Evolutionary conservation across 2,888 invertebrate genomes (phyloP).

Genomic region (Dastarcus helophoroides): DNA sequence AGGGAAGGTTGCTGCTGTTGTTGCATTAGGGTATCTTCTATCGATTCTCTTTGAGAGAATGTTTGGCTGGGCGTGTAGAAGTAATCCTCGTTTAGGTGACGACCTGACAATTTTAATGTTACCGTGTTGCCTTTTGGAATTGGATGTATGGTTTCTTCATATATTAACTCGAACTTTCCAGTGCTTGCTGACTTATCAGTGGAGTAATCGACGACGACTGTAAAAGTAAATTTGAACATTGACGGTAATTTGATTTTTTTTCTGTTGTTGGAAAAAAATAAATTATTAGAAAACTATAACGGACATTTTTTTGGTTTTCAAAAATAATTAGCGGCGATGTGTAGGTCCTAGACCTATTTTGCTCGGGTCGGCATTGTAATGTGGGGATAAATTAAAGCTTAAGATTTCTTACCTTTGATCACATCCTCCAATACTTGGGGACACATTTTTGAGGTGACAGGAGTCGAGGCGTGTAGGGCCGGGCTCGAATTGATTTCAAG

Average conservation of each 20-base stretch:
- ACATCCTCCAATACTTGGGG: slow-evolving; percentile 71
- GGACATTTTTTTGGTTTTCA: too few relatives aligned
- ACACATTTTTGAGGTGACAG: slow-evolving; percentile 73
- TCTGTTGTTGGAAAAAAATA: not conserved
- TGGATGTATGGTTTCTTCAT: slow-evolving; percentile 16
- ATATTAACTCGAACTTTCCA: slow-evolving; percentile 45
- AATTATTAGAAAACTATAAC: not conserved
- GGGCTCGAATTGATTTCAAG: slow-evolving; percentile 90
- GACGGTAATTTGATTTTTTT: too few relatives aligned
- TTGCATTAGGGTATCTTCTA: slow-evolving; percentile 1
- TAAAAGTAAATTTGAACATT: slow-evolving; percentile 17
- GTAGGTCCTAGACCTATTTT: too few relatives aligned
- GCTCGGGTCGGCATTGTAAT: not conserved
- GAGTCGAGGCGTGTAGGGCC: slow-evolving; percentile 69
- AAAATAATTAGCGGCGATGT: too few relatives aligned
- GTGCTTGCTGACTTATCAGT: slow-evolving; percentile 38
- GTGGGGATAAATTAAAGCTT: not conserved
- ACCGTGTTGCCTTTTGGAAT: slow-evolving; percentile 2
- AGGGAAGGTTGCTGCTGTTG: slow-evolving; percentile 1
- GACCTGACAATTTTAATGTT: slow-evolving; percentile 6
- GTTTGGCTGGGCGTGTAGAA: slow-evolving; percentile 7
- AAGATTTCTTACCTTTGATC: slow-evolving; percentile 46
- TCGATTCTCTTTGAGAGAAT: slow-evolving; percentile 3
- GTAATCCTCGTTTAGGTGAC: slow-evolving; percentile 4
- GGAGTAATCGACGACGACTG: slow-evolving; percentile 43